These are phyloP conservation scores for Amphiprion ocellaris DNA, from an alignment of 2,113 vertebrate species.

Conservation along the genomic window DNA sequence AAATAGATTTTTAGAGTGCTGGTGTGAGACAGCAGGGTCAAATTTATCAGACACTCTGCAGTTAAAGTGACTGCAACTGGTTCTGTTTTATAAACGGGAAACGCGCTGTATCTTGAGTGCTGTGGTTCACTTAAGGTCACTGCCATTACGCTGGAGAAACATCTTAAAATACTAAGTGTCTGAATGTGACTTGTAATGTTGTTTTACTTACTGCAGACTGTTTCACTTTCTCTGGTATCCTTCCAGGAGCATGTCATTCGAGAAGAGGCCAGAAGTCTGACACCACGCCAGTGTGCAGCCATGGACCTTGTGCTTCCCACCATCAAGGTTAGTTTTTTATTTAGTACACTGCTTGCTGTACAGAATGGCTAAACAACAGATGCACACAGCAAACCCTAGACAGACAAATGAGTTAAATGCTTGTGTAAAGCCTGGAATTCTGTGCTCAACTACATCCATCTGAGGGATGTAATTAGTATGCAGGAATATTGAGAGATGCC, in stretches of 20 bases:
- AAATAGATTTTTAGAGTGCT: conserved; percentile 39
- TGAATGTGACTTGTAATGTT: background rate
- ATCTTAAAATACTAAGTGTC: background rate
- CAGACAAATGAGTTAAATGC: conserved; percentile 19
- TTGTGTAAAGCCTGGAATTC: background rate
- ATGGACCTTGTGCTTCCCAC: conserved; percentile 96
- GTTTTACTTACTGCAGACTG: conserved; percentile 11
- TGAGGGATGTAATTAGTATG: conserved; percentile 7
- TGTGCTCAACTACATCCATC: background rate
- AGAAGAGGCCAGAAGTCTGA: conserved; percentile 94
- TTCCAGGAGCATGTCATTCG: conserved; percentile 93
- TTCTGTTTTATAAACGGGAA: conserved; percentile 13
- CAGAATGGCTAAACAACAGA: conserved; percentile 3
- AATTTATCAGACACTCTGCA: conserved; percentile 6
- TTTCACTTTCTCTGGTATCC: conserved; percentile 21
- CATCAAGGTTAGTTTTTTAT: conserved; percentile 89
- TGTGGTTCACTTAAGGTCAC: background rate
- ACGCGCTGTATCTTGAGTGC: background rate
- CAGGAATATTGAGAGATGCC: conserved; percentile 2
- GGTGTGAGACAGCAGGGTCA: background rate
- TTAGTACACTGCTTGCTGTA: background rate
- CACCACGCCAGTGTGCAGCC: conserved; percentile 91
- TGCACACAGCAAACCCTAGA: background rate
- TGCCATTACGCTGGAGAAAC: background rate
- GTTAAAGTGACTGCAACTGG: conserved; percentile 16